Evolutionary conservation across 2,113 vertebrate species (phyloP), one percentile per base, ranked within the genome.

Genomic region (Zosterops japonicus): DNA sequence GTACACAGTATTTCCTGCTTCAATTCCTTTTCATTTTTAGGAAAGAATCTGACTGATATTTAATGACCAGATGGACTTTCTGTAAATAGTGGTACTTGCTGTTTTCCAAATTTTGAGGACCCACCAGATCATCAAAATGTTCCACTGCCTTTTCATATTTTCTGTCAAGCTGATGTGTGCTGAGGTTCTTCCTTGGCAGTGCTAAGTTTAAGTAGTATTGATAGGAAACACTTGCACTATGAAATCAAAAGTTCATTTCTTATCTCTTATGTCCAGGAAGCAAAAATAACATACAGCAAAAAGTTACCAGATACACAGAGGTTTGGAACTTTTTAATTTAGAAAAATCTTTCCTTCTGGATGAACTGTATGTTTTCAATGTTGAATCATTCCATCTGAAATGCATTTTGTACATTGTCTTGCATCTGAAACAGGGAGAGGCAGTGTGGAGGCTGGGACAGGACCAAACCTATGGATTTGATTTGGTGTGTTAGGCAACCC

Each of bases 401-500:
- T 33, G 27, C 0, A 2, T 90, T 93, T 83, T 68, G 14, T 75
- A 56, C 12, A 0, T 44, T 52, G 60, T 49, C 35, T 89, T 75
- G 55, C 19, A 47, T 90, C 27, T 74, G 68, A 91, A 92, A 29
- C 11, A 53, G 52, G 63, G 41, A 90, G 44, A 71, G 60, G 67
- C 41, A 60, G 56, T 17, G 35, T 69, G 19, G 36, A 83, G 59
- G 6, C 60, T 95, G 74, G 44, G 74, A 60, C 52, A 22, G 39
- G 50, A 87, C 59, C 55, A 67, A 77, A 95, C 52, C 42, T 75
- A 33, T 75, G 90, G 56, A 52, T 92, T 93, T 89, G 64, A 92
- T 94, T 96, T 90, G 64, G 60, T 92, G 55, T 70, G 64, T 94
- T 70, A 94, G 76, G 55, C 64, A 95, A 57, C 46, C 28, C n/a